These are phyloP conservation scores for Loripinus fragilis DNA, from an alignment of 2,888 invertebrate genomes.

Conservation along the genomic window DNA sequence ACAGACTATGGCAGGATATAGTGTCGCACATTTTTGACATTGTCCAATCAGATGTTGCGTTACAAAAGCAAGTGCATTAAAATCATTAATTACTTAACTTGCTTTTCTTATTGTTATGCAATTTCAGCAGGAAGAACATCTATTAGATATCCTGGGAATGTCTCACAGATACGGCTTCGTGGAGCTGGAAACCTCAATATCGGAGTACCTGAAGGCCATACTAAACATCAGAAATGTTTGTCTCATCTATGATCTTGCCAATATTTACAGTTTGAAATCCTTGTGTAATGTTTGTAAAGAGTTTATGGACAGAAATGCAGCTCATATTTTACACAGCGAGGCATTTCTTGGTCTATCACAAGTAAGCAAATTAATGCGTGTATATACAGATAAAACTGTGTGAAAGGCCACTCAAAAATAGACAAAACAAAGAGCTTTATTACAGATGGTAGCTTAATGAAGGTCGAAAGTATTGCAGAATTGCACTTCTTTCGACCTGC, in stretches of 20 bases:
- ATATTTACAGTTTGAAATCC: conserved; percentile 87
- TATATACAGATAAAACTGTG: too few relatives aligned
- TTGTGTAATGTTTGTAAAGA: conserved; percentile 91
- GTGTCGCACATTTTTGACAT: too few relatives aligned
- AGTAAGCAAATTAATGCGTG: conserved; percentile 86
- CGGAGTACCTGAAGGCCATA: conserved; percentile 95
- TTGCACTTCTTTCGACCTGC: too few relatives aligned
- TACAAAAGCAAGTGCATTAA: too few relatives aligned
- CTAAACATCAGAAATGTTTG: conserved; percentile 95
- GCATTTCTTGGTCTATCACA: conserved; percentile 93
- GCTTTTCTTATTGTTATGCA: too few relatives aligned
- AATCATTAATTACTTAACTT: too few relatives aligned
- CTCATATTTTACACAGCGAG: conserved; percentile 92
- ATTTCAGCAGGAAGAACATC: conserved; percentile 78
- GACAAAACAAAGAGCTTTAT: too few relatives aligned
- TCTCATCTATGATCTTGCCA: conserved; percentile 96
- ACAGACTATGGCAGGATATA: too few relatives aligned
- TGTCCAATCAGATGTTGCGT: too few relatives aligned
- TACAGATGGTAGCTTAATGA: too few relatives aligned
- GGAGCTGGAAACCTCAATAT: conserved; percentile 95
- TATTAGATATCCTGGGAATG: conserved; percentile 89
- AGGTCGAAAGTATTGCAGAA: too few relatives aligned
- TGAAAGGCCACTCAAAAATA: too few relatives aligned
- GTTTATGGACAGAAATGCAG: conserved; percentile 95
- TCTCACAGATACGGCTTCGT: conserved; percentile 98